Conservation (phyloP, 2,797 vertebrate species). For the Epinephelus malabaricus region DNA sequence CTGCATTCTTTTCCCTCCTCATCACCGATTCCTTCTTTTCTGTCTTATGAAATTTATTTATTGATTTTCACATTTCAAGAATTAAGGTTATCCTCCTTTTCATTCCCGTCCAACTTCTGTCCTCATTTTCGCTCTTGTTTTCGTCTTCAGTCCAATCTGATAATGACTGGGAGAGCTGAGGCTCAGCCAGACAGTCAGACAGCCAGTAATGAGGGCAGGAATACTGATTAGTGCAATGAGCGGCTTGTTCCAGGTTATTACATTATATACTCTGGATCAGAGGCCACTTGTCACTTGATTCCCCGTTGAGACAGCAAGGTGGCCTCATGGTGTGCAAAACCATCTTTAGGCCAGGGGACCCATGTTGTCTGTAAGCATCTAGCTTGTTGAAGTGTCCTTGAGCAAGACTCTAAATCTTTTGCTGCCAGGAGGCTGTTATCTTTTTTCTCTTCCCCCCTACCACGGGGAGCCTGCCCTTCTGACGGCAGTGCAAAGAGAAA, state of each 20-base stretch:
- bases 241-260: constrained; percentile 34
- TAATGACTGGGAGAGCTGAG: constrained; percentile 35
- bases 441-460: not conserved
- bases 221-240: constrained; percentile 43
- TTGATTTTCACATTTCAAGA: constrained; percentile 54
- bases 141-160: constrained; percentile 20
- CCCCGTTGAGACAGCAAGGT: constrained; percentile 4
- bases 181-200: constrained; percentile 30
- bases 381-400: constrained; percentile 35
- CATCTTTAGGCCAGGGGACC: not conserved
- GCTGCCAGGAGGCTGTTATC: constrained; percentile 6
- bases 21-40: constrained; percentile 31
- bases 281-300: constrained; percentile 27
- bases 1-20: constrained; percentile 50
- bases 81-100: constrained; percentile 23
- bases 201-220: constrained; percentile 43
- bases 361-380: not conserved
- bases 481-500: constrained; percentile 27
- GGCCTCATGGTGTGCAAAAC: not conserved
- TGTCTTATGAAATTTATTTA: constrained; percentile 31
- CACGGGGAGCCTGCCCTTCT: constrained; percentile 27
- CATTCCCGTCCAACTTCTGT: constrained; percentile 4
- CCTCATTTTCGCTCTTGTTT: constrained; percentile 33
- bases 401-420: constrained; percentile 31
- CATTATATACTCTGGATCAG: constrained; percentile 10